Percentiles rank a stretch among this genome's conserved stretches.
These are phyloP conservation scores for Rhamphomyia laevipes DNA, from an alignment of 2,888 invertebrate genomes.

Conservation along the genomic window DNA sequence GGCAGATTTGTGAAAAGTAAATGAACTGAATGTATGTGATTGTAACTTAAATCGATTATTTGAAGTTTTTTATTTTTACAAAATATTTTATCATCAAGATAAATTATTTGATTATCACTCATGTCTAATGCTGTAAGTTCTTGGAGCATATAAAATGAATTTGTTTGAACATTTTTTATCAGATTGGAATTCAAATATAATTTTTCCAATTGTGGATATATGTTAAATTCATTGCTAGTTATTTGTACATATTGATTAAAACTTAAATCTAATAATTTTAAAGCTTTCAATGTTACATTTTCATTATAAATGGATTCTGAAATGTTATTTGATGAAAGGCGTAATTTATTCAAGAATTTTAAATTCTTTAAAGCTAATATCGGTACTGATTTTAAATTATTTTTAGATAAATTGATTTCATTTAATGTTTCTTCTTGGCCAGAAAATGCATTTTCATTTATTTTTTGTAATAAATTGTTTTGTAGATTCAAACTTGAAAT, in stretches of 20 bases:
- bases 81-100: conserved; percentile 56
- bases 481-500: conserved; percentile 64
- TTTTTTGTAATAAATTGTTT: conserved; percentile 60
- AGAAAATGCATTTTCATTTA: conserved; percentile 66
- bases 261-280: conserved; percentile 64
- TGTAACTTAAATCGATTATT: conserved; percentile 70
- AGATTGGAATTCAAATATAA: conserved; percentile 71
- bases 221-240: conserved; percentile 57
- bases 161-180: conserved; percentile 57
- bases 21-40: conserved; percentile 67
- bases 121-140: conserved; percentile 67
- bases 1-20: conserved; percentile 64
- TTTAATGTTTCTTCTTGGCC: conserved; percentile 60
- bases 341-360: conserved; percentile 52
- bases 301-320: conserved; percentile 25
- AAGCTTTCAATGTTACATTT: conserved; percentile 41
- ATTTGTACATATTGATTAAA: conserved; percentile 65
- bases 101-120: conserved; percentile 69
- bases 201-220: conserved; percentile 60
- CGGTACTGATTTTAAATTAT: conserved; percentile 64
- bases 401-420: conserved; percentile 71
- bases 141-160: conserved; percentile 55
- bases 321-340: conserved; percentile 67
- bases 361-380: conserved; percentile 60
- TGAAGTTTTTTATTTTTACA: conserved; percentile 56